Evolutionary conservation across 2,797 vertebrate genomes (phyloP).

Genomic region (Eulemur rubriventer): DNA sequence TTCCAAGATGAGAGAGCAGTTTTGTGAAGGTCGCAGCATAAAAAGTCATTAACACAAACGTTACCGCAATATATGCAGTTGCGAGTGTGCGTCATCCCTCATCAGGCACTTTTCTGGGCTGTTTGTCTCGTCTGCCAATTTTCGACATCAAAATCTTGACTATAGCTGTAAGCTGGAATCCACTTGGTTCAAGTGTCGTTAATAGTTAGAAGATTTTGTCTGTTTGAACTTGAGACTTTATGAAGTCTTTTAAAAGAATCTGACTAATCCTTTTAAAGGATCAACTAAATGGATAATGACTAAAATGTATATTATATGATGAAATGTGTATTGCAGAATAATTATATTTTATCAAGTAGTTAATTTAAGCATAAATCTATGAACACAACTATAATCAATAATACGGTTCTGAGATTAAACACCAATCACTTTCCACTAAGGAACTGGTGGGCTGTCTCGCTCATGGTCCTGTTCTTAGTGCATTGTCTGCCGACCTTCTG

Average conservation of each 20-base stretch:
- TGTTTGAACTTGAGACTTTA: slow-evolving; percentile 29
- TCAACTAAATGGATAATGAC: background rate
- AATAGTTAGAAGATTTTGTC: slow-evolving; percentile 1
- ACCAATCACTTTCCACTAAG: background rate
- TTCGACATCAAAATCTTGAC: background rate
- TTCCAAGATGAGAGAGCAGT: background rate
- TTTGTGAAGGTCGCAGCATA: background rate
- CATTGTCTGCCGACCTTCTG: too few relatives aligned
- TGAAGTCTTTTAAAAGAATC: slow-evolving; percentile 34
- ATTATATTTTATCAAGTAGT: slow-evolving; percentile 11
- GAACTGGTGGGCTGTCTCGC: background rate
- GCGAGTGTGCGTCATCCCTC: background rate
- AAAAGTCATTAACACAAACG: background rate
- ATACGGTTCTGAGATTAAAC: background rate
- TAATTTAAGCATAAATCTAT: slow-evolving; percentile 5
- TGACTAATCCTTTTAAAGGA: slow-evolving; percentile 25
- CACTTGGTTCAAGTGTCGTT: background rate
- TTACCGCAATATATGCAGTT: background rate
- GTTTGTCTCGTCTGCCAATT: background rate
- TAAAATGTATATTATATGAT: background rate
- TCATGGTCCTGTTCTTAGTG: background rate
- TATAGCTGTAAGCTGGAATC: background rate
- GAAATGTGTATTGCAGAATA: background rate
- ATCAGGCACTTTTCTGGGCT: background rate
- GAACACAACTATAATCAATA: background rate